Base-by-base conservation (phyloP, 1,140 invertebrate species). In the Papilio helenus region DNA sequence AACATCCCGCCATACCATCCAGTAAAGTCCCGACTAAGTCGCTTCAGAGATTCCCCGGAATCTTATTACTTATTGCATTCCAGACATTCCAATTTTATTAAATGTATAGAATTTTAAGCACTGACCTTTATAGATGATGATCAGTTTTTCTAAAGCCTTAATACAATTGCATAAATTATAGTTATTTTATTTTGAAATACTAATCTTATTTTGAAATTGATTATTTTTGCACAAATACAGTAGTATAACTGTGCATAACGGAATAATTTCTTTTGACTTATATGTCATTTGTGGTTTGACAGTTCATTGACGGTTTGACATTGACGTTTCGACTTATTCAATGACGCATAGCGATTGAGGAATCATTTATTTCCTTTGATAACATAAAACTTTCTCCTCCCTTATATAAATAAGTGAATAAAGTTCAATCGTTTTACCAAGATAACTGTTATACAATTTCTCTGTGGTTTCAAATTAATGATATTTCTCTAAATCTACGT, bases 351-450 rank as follows among this genome's bases (percentile, higher is more conserved):
- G 44, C 23, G 49, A 65, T 65, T 26, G 20, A 26, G 58, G 12
- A 51, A 76, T 76, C 46, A 55, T 76, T 76, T 55, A 55, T 76
- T 26, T 76, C 46, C n/a, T 10, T 76, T 49, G 26, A 51, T 51
- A 29, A 46, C 23, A 74, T 49, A 76, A 58, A 76, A 76, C 73
- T 76, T 76, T 76, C 49, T 76, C 26, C 49, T 76, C 26, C 49
- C 26, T 76, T 34, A 16, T 29, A 26, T 76, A 76, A 76, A 76
- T 58, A 34, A 34, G 49, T 76, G 49, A 18, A 55, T 26, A 55
- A 76, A 76, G 14, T n/a, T 65, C 4, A 34, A 34, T n/a, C 18
- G 20, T 29, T 55, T 76, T 10, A 74, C 23, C n/a, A 14, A 58
- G 18, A 76, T 39, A 51, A 7, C 34, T 55, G 49, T 58, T 51